A percentile compares a stretch with the other conserved stretches of the same genome.
These are phyloP conservation scores for Eilema griseolum DNA, from an alignment of 2,888 invertebrate genomes.

Conservation along the genomic window DNA sequence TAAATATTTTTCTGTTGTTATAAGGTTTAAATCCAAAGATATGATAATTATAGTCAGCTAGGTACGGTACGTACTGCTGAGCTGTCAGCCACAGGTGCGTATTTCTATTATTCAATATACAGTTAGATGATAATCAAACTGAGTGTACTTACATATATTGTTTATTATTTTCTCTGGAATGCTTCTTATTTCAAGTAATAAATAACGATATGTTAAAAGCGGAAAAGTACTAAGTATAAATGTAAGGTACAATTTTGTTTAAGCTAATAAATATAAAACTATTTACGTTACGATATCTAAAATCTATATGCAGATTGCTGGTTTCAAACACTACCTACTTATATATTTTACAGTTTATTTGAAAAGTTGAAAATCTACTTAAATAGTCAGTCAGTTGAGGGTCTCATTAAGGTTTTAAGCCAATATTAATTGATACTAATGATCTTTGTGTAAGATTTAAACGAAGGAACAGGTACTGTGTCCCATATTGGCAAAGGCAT, in stretches of 20 bases:
- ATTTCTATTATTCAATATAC: constrained; percentile 3
- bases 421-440: too few species aligned
- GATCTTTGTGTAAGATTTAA: too few species aligned
- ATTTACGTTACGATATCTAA: not conserved
- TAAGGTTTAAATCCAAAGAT: constrained; percentile 12
- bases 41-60: not conserved
- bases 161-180: constrained; percentile 23
- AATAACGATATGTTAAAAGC: constrained; percentile 3
- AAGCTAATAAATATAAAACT: not conserved
- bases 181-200: constrained; percentile 11
- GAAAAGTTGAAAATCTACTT: not conserved
- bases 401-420: too few species aligned
- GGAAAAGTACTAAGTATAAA: not conserved
- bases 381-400: too few species aligned
- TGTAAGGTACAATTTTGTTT: not conserved
- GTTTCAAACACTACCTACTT: not conserved
- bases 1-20: constrained; percentile 20
- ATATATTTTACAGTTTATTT: not conserved
- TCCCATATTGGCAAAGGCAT: not conserved
- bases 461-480: not conserved
- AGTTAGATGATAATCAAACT: constrained; percentile 18
- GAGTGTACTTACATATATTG: not conserved
- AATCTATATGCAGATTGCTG: not conserved
- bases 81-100: constrained; percentile 10
- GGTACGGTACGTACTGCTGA: not conserved